phyloP scores from a whole-genome alignment of 2,797 vertebrate species.

The Uromys caudimaculatus region DNA sequence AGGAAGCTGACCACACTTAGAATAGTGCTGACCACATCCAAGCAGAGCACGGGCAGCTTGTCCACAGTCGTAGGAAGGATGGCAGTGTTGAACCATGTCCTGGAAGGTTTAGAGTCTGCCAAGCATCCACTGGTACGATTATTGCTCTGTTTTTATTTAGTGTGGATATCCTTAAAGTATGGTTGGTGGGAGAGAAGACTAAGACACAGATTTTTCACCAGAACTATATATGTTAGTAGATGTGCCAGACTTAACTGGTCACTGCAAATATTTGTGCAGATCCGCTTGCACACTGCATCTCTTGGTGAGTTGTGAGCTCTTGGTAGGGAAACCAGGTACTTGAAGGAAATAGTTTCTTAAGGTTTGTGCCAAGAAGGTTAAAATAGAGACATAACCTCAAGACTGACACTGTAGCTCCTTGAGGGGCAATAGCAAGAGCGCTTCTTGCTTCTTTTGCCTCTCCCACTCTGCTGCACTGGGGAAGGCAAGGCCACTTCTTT shows the following conservation, averaged over 20 bases:
- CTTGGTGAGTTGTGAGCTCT: background rate
- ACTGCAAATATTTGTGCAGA: background rate
- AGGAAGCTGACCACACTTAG: background rate
- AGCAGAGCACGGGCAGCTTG: background rate
- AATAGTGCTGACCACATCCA: background rate
- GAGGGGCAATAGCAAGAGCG: background rate
- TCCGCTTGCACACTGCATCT: background rate
- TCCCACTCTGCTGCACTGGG: background rate
- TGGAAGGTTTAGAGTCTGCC: background rate
- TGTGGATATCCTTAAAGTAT: background rate
- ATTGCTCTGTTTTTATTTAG: background rate
- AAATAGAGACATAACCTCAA: background rate
- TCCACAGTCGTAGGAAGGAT: background rate
- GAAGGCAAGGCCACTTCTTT: background rate
- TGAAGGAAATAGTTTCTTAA: background rate
- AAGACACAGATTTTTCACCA: background rate
- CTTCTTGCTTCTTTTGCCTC: background rate
- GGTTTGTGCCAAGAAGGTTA: background rate
- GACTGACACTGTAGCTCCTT: background rate
- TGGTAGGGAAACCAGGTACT: background rate
- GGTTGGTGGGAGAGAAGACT: background rate
- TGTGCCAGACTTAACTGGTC: background rate
- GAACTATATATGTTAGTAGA: background rate
- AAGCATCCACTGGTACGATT: background rate
- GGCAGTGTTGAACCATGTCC: background rate